These are phyloP conservation scores for Raja brachyura DNA, from an alignment of 2,113 vertebrate genomes.

Conservation along the genomic window DNA sequence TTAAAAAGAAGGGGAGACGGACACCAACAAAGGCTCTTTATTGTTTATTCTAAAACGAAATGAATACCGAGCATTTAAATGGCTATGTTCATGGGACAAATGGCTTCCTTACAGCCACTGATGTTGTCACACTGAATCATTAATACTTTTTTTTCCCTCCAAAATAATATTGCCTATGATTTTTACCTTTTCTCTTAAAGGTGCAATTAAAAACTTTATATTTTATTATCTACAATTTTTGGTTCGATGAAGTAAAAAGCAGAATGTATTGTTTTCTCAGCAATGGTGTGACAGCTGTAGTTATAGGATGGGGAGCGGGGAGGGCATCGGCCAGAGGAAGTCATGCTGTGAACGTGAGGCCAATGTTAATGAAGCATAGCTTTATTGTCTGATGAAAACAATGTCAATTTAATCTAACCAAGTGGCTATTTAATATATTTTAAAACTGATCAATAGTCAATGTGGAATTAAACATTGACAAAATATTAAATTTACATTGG, in stretches of 20 bases:
- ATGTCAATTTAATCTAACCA: background rate
- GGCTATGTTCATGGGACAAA: background rate
- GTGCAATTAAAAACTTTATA: background rate
- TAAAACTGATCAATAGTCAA: background rate
- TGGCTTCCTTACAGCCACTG: background rate
- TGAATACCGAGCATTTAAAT: background rate
- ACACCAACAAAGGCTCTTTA: too few species aligned
- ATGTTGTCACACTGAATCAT: too few species aligned
- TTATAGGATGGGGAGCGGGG: too few species aligned
- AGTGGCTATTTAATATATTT: background rate
- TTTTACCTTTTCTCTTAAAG: too few species aligned
- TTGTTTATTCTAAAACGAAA: background rate
- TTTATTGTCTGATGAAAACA: background rate
- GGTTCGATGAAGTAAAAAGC: background rate
- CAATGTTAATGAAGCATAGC: background rate
- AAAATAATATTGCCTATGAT: too few species aligned
- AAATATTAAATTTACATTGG: background rate
- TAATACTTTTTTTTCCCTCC: too few species aligned
- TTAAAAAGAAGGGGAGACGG: background rate
- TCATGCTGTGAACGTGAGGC: background rate
- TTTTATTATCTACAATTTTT: background rate
- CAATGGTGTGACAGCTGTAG: background rate
- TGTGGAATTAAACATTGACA: background rate
- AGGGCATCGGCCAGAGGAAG: too few species aligned
- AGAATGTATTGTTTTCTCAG: background rate